phyloP scores from a whole-genome alignment of 2,888 invertebrate genomes.

The Sarcophaga carnaria region DNA sequence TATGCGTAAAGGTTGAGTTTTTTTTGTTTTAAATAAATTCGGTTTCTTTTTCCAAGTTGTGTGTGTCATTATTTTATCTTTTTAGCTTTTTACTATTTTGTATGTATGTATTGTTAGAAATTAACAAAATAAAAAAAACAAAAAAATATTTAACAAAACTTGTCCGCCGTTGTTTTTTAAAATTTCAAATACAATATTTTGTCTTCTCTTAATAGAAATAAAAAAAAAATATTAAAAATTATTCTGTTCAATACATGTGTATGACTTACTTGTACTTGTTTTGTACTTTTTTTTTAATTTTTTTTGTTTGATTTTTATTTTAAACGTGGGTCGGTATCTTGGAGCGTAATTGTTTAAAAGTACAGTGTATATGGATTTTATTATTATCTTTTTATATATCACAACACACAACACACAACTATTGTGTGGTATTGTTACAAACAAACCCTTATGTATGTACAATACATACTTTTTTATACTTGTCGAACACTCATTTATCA shows the following conservation, averaged over 20 bases:
- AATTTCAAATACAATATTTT: neutral
- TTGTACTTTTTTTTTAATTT: neutral
- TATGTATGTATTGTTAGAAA: conserved; percentile 58
- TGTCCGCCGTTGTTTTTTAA: conserved; percentile 48
- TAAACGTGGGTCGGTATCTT: conserved; percentile 62
- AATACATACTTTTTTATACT: too few species aligned
- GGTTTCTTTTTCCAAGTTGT: conserved; percentile 30
- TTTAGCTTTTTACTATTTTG: conserved; percentile 46
- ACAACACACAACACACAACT: conserved; percentile 21
- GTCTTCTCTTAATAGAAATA: neutral
- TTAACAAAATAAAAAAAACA: neutral
- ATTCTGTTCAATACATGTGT: conserved; percentile 52
- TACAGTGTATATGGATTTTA: conserved; percentile 28
- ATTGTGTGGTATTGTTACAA: conserved; percentile 1
- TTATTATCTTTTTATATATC: neutral
- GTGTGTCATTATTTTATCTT: conserved; percentile 61
- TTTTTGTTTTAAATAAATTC: conserved; percentile 9
- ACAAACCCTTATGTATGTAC: conserved; percentile 39
- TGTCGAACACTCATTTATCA: too few species aligned
- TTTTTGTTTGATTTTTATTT: conserved; percentile 23
- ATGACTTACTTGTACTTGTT: conserved; percentile 55
- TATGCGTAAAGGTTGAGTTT: conserved; percentile 21
- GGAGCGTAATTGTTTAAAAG: conserved; percentile 57
- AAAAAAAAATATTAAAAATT: neutral
- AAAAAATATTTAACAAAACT: conserved; percentile 50